Base-by-base conservation (phyloP, 1,140 invertebrate genomes). In the Ericerus pela region DNA sequence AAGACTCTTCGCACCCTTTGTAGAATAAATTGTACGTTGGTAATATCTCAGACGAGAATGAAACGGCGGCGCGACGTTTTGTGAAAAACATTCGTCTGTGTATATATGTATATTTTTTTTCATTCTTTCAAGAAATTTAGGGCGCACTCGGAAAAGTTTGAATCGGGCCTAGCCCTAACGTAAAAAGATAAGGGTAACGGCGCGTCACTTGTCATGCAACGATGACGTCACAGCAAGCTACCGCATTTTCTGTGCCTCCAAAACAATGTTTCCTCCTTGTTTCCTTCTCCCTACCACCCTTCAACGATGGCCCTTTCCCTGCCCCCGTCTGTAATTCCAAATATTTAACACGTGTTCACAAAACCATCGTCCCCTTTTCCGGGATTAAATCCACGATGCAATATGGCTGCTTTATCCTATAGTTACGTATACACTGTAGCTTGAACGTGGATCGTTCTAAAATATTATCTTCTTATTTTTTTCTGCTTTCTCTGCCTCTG, bases 121-220 rank as follows among this genome's bases (percentile, higher is more conserved):
- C 8, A 47, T 12, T n/a, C n/a, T n/a, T n/a, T n/a, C n/a, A 47
- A 38, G 36, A 38, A 47, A 24, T 20, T 18, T 8, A 24, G 26
- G 26, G 20, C 41, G 20, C 14, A 10, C 26, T 18, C 41, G 41
- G 22, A 24, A 47, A 47, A 47, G 41, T 47, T 47, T 24, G 41
- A 10, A n/a, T 47, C 41, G 41, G 41, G 41, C 41, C 41, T 47
- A 47, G 41, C 41, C 41, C 41, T 47, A 47, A 47, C 41, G 41
- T 47, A 47, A 47, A 47, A 47, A 47, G 41, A 47, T 47, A 47
- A 47, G 41, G 41, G 41, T 47, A 47, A 47, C 41, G 41, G 41
- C 41, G 41, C 41, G 41, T 47, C 41, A 47, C 41, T 47, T 47
- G 41, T 47, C 41, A 47, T 47, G 41, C 41, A 47, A 24, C 41